These are phyloP conservation scores for Druon quercuslanigerum DNA, from an alignment of 1,140 invertebrate genomes.

Conservation along the genomic window DNA sequence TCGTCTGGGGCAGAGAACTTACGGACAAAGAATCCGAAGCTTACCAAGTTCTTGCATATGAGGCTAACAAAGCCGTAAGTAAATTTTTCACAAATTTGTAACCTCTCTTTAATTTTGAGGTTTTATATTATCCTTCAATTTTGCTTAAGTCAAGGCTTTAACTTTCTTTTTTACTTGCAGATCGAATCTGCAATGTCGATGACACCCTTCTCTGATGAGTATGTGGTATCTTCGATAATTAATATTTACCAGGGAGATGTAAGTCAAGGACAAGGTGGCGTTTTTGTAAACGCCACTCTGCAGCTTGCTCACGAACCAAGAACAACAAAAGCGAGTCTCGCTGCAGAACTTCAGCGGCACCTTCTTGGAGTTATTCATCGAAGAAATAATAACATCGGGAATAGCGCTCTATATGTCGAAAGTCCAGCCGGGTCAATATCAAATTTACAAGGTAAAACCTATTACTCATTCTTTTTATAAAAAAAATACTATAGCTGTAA, in stretches of 20 bases:
- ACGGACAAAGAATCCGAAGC: slow-evolving; percentile 85
- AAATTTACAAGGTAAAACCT: slow-evolving; percentile 78
- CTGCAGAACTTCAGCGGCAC: slow-evolving; percentile 87
- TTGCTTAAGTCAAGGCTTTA: neutral
- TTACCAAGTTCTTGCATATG: slow-evolving; percentile 88
- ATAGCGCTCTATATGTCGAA: slow-evolving; percentile 89
- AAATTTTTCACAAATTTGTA: slow-evolving; percentile 31
- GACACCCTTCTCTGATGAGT: slow-evolving; percentile 91
- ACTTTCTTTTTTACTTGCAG: slow-evolving; percentile 70
- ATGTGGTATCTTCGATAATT: slow-evolving; percentile 87
- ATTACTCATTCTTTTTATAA: neutral
- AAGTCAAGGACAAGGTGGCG: slow-evolving; percentile 80
- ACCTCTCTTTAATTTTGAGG: neutral
- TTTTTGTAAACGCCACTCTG: slow-evolving; percentile 90
- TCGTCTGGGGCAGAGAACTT: slow-evolving; percentile 86
- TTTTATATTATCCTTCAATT: neutral
- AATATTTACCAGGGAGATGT: slow-evolving; percentile 85
- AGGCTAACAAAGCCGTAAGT: slow-evolving; percentile 89
- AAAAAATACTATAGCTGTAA: neutral
- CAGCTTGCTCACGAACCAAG: slow-evolving; percentile 78
- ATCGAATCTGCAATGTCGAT: slow-evolving; percentile 92
- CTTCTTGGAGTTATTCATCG: slow-evolving; percentile 88
- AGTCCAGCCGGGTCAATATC: slow-evolving; percentile 85
- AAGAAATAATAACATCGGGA: slow-evolving; percentile 89
- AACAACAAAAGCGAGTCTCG: slow-evolving; percentile 81